These are phyloP conservation scores for Chondrosia reniformis DNA, from an alignment of 37 sponge, comb jelly and placozoan genomes.

Conservation along the genomic window DNA sequence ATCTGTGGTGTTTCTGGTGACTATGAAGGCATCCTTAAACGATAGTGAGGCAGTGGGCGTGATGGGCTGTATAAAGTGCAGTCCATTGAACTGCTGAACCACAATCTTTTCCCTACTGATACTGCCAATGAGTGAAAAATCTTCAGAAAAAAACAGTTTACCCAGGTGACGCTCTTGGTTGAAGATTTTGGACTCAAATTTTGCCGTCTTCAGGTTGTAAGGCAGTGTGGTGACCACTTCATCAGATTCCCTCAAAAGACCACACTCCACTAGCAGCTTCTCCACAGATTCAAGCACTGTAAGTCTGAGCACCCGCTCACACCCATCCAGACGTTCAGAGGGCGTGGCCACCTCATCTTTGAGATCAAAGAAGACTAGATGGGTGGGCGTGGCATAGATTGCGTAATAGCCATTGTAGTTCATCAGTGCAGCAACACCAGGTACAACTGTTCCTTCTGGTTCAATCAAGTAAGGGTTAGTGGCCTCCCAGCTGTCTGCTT, in stretches of 20 bases:
- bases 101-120: neutral
- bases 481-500: too few species aligned
- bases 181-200: neutral
- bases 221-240: neutral
- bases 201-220: neutral
- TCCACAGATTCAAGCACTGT: too few species aligned
- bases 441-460: too few species aligned
- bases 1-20: neutral
- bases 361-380: too few species aligned
- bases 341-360: too few species aligned
- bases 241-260: too few species aligned
- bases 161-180: neutral
- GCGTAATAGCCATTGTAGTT: too few species aligned
- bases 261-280: too few species aligned
- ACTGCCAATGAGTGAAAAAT: neutral
- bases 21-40: slow-evolving; percentile 4
- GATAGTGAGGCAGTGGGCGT: neutral
- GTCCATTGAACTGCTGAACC: neutral
- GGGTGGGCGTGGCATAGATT: too few species aligned
- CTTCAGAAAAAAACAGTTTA: neutral
- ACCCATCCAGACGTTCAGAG: too few species aligned
- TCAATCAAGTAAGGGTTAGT: too few species aligned
- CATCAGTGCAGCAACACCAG: too few species aligned
- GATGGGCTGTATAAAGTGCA: neutral
- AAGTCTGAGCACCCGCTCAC: neutral